These are phyloP conservation scores for Ciconia stormi DNA, from an alignment of 2,113 vertebrate genomes.

Conservation along the genomic window DNA sequence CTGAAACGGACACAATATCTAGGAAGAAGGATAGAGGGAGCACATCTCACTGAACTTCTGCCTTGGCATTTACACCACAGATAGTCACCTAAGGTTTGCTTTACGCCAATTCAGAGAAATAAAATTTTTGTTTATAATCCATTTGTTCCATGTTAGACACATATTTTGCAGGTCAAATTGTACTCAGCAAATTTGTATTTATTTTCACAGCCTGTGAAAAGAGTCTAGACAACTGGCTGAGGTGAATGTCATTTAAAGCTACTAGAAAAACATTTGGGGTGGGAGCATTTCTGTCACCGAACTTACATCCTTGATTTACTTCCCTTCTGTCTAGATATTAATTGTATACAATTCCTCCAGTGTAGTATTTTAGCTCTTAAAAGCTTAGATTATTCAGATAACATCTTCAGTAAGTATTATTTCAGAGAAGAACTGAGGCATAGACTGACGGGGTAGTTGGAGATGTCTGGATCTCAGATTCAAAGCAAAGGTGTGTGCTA, in stretches of 20 bases:
- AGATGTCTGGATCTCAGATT: neutral
- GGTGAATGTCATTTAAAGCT: neutral
- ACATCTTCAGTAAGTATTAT: neutral
- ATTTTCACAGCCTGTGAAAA: neutral
- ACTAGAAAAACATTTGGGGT: neutral
- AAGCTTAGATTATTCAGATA: neutral
- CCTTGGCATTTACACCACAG: neutral
- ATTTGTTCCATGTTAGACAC: neutral
- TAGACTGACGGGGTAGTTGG: neutral
- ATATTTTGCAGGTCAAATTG: neutral
- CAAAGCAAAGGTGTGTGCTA: neutral
- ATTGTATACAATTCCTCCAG: neutral
- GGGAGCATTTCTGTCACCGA: neutral
- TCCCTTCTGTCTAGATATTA: neutral
- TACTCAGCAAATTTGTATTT: neutral
- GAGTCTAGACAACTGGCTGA: neutral
- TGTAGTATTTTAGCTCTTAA: neutral
- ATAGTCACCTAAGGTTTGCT: neutral
- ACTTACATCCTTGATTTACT: neutral
- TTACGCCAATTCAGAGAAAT: neutral
- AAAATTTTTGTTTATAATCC: neutral
- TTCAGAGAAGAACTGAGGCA: neutral
- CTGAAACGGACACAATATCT: neutral
- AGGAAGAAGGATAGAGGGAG: neutral
- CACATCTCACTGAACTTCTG: neutral